Percentiles rank a stretch among this genome's conserved stretches.
phyloP scores from a whole-genome alignment of 2,113 vertebrate genomes.

The Dicaeum eximium region DNA sequence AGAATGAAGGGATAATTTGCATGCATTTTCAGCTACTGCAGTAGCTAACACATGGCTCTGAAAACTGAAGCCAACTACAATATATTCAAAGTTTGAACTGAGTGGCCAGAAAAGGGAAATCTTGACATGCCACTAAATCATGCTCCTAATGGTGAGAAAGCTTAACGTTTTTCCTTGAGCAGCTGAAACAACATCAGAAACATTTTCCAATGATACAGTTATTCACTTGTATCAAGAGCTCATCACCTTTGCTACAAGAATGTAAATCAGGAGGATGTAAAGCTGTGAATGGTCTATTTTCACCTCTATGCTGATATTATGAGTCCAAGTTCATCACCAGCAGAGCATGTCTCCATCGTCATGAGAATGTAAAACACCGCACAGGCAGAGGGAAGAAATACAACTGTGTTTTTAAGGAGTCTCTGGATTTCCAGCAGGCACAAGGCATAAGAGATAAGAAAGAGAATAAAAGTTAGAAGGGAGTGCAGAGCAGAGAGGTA shows the following conservation, averaged over 20 bases:
- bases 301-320: neutral
- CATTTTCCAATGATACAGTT: conserved; percentile 32
- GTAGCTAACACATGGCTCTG: conserved; percentile 16
- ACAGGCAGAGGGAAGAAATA: neutral
- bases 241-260: neutral
- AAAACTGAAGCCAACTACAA: conserved; percentile 12
- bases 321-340: neutral
- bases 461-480: neutral
- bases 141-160: conserved; percentile 31
- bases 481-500: neutral
- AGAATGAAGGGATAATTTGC: conserved; percentile 59
- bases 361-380: neutral
- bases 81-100: conserved; percentile 1
- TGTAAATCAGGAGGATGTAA: neutral
- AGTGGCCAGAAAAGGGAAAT: conserved; percentile 39
- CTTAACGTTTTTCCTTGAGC: conserved; percentile 41
- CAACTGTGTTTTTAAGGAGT: neutral
- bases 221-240: conserved; percentile 33
- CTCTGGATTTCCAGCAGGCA: neutral
- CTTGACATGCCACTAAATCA: conserved; percentile 53
- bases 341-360: neutral
- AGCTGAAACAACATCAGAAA: conserved; percentile 70
- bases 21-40: conserved; percentile 21
- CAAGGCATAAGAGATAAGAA: conserved; percentile 20
- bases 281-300: conserved; percentile 27